Base-by-base conservation (phyloP, 1,140 invertebrate species). In the Drosophila yakuba region DNA sequence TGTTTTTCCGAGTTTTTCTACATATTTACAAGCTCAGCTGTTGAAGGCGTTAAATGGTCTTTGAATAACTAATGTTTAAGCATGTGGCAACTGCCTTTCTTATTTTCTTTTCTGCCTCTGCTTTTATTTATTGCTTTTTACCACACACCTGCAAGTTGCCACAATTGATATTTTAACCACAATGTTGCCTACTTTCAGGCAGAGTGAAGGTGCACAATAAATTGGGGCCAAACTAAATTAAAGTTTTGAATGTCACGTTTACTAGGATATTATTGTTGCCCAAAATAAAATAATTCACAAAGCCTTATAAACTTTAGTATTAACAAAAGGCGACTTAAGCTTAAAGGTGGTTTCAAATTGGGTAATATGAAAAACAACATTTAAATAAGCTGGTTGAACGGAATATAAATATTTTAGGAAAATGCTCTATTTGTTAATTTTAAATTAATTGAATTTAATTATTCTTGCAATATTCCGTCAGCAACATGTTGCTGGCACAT, bases 181-280 rank as follows among this genome's bases (percentile, higher is more conserved):
- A 20, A 4, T 2, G 43, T 68, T 86, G 81, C 83, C 81, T 85
- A 85, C 83, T 85, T 82, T 85, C 32, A 71, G 81, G 81, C 81
- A 4, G 47, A 2, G 2, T 8, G 0, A 15, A 10, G 44, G 50
- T 59, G 45, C 11, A 11, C 3, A 38, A n/a, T n/a, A 7, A 43
- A 63, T 23, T 14, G 10, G 2, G 63, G 36, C 25, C 15, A n/a
- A 58, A 32, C 12, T 35, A 32, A 23, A 62, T 59, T 2, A 59
- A 57, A 6, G 38, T 62, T 62, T 28, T 15, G 14, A 1, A 11
- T 1, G 3, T 6, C 6, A 11, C 3, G 14, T 23, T 7, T 6
- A 25, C 12, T 6, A 11, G 15, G 11, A 23, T 1, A 23, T 23
- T 23, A n/a, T n/a, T n/a, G 2, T 38, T 38, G 14, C 12, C 14